Evolutionary conservation across 2,888 invertebrate genomes (phyloP), one percentile per base, ranked within the genome.

Genomic region (Patella pellucida): DNA sequence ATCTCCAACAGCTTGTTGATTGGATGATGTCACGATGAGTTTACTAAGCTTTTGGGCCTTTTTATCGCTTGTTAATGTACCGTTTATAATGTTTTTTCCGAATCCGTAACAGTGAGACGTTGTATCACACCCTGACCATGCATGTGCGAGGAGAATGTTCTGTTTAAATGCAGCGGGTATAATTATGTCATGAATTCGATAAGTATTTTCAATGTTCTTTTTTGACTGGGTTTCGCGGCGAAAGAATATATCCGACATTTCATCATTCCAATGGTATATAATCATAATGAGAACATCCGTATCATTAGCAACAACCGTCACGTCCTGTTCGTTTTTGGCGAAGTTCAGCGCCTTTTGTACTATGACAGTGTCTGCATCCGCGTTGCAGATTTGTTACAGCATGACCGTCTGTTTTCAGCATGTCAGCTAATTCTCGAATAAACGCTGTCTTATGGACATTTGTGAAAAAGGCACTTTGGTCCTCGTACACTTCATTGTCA

Each of bases 301-400:
- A 62, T 62, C 62, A 62, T 62, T 19, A 19, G 62, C 62, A 62
- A 62, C 62, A 19, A 62, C 62, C n/a, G n/a, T 62, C 62, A 62
- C 62, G n/a, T 62, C 11, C 19, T 19, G n/a, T 62, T 15, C 62
- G n/a, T 19, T 19, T 9, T 19, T 62, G 16, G 56, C 56, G 16
- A 62, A 62, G n/a, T 62, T 62, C 19, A 19, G 62, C n/a, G 62
- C 62, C n/a, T 19, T 62, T 19, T 62, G n/a, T 62, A 62, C 62
- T 15, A 62, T 62, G n/a, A 62, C n/a, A 19, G 62, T 19, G 19
- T 62, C 62, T 7, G 62, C 62, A 62, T 62, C 62, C n/a, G 16
- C 62, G 19, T n/a, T 62, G 11, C 62, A 19, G 19, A n/a, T n/a
- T 16, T 19, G 62, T 62, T 41, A 41, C 5, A 41, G 31, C 31